Conservation (phyloP, 2,113 vertebrate genomes). For the Petrocephalus microphthalmus region DNA sequence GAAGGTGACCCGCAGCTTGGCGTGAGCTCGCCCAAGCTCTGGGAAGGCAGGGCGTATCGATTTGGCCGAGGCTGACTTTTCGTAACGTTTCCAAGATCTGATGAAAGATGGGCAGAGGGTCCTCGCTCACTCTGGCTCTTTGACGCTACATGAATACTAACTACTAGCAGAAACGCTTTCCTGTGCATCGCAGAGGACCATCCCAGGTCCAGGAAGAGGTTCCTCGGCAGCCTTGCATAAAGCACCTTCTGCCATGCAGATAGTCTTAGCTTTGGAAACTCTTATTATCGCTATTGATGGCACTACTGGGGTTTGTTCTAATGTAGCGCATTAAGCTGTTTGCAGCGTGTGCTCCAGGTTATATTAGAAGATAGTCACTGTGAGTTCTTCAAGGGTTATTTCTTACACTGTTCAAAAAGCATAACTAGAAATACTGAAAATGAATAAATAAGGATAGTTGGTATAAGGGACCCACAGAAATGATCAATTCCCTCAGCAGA, state of each 20-base stretch:
- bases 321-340: neutral
- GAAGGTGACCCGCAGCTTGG: neutral
- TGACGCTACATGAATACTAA: neutral
- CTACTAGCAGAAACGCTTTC: neutral
- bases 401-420: neutral
- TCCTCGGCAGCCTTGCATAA: neutral
- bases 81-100: neutral
- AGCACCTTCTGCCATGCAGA: neutral
- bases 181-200: neutral
- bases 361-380: neutral
- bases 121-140: too few relatives aligned
- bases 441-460: neutral
- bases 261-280: conserved; percentile 1
- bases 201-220: neutral
- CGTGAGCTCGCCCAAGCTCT: neutral
- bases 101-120: neutral
- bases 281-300: conserved; percentile 16
- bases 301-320: conserved; percentile 5
- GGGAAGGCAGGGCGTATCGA: neutral
- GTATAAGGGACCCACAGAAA: neutral
- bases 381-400: neutral
- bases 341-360: neutral
- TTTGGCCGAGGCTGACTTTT: neutral
- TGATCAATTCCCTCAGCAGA: neutral
- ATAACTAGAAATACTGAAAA: neutral